A percentile compares a stretch with the other conserved stretches of the same genome.
phyloP scores from a whole-genome alignment of 2,113 vertebrate genomes.

The Gorsachius goisagi region DNA sequence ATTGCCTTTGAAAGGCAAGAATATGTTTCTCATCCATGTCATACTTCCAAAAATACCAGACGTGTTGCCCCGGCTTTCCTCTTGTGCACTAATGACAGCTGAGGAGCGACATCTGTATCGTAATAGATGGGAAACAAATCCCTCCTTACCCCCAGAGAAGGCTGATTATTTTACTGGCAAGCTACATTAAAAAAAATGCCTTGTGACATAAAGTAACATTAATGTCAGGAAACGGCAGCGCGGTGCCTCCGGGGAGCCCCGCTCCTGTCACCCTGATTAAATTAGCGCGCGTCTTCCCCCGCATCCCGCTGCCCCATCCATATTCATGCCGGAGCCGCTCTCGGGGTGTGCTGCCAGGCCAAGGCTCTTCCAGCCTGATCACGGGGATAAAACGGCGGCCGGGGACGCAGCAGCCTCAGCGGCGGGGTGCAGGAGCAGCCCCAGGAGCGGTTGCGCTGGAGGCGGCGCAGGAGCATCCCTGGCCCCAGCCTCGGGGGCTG shows the following conservation, averaged over 20 bases:
- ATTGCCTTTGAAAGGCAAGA: neutral
- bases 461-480: neutral
- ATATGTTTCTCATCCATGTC: neutral
- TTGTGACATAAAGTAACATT: constrained; percentile 12
- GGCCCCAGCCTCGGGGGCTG: accelerated
- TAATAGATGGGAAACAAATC: constrained; percentile 21
- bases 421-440: accelerated
- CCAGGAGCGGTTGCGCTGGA: accelerated
- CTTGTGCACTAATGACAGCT: neutral
- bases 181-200: constrained; percentile 1
- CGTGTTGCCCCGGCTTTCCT: neutral
- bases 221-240: neutral
- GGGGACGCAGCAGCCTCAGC: neutral
- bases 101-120: neutral
- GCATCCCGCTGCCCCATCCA: neutral
- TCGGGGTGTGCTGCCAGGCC: neutral
- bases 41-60: neutral
- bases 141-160: neutral
- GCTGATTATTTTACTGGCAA: constrained; percentile 27
- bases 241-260: neutral
- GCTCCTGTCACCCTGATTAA: constrained; percentile 36
- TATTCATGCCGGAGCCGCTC: neutral
- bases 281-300: neutral
- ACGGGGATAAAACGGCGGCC: neutral
- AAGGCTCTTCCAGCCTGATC: neutral